Evolutionary conservation across 2,113 vertebrate species (phyloP).

Genomic region (Labrus mixtus): DNA sequence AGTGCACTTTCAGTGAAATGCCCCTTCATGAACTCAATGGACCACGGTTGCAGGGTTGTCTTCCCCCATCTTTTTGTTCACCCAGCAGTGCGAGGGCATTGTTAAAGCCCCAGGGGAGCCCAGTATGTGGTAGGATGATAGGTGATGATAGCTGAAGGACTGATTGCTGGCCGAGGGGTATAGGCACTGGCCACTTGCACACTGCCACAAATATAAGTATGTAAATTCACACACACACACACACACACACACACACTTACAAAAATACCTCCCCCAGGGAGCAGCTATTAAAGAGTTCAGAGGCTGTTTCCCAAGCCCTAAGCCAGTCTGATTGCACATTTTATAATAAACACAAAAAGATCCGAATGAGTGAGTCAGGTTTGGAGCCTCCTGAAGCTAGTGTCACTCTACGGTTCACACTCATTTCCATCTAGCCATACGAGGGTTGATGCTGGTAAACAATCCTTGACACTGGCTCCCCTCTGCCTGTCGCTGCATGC

Average conservation of each 20-base stretch:
- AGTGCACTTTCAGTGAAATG: slow-evolving; percentile 30
- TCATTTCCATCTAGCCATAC: slow-evolving; percentile 66
- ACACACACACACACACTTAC: slow-evolving; percentile 17
- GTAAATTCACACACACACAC: slow-evolving; percentile 27
- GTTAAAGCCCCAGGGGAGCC: slow-evolving; percentile 38
- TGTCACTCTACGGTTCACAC: slow-evolving; percentile 57
- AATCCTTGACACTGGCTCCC: slow-evolving; percentile 51
- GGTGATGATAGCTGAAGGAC: no score
- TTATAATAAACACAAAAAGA: slow-evolving; percentile 61
- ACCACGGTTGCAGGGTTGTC: slow-evolving; percentile 15
- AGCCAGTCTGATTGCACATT: slow-evolving; percentile 63
- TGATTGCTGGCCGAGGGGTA: not conserved
- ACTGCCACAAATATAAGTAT: slow-evolving; percentile 18
- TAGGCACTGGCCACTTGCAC: slow-evolving; percentile 21
- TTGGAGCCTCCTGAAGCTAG: slow-evolving; percentile 48
- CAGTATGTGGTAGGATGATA: slow-evolving; percentile 32
- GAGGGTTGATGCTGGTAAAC: slow-evolving; percentile 67
- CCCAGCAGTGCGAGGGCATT: slow-evolving; percentile 10
- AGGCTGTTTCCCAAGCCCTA: slow-evolving; percentile 58
- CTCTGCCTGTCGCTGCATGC: slow-evolving; percentile 42
- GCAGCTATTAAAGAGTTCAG: slow-evolving; percentile 70
- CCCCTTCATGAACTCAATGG: slow-evolving; percentile 26
- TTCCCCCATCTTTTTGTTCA: slow-evolving; percentile 2
- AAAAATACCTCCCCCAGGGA: slow-evolving; percentile 25
- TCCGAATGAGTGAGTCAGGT: slow-evolving; percentile 42